These are phyloP conservation scores for Leucoraja erinaceus DNA, from an alignment of 2,113 vertebrate genomes.

Conservation along the genomic window DNA sequence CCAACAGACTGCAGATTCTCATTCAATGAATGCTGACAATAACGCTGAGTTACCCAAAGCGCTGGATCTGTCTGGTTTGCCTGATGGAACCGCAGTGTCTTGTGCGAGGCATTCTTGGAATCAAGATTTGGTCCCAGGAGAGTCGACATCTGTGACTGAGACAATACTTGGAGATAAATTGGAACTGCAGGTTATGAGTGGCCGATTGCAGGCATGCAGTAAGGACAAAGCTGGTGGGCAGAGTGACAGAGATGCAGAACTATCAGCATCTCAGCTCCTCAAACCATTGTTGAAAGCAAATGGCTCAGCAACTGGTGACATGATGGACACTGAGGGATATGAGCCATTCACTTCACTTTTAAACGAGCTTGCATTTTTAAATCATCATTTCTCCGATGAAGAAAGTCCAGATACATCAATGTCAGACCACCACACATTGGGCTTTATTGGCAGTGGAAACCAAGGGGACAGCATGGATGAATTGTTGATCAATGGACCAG, in stretches of 20 bases:
- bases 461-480: slow-evolving; percentile 8
- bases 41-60: not conserved
- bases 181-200: slow-evolving; percentile 12
- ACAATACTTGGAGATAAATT: slow-evolving; percentile 11
- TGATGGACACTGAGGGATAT: slow-evolving; percentile 51
- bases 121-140: not conserved
- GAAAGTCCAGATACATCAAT: slow-evolving; percentile 56
- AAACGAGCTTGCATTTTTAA: slow-evolving; percentile 79
- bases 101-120: not conserved
- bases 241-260: not conserved
- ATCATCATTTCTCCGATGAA: slow-evolving; percentile 60
- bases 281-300: slow-evolving; percentile 25
- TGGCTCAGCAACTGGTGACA: slow-evolving; percentile 46
- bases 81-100: not conserved
- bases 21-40: not conserved
- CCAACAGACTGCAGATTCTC: not conserved
- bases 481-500: slow-evolving; percentile 24
- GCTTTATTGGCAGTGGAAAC: slow-evolving; percentile 13
- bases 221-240: not conserved
- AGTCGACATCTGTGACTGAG: not conserved
- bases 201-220: not conserved
- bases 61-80: slow-evolving; percentile 7
- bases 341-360: slow-evolving; percentile 74
- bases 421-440: slow-evolving; percentile 52
- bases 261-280: not conserved